Base-by-base conservation (phyloP, 2,113 vertebrate species). In the Silurus asotus region DNA sequence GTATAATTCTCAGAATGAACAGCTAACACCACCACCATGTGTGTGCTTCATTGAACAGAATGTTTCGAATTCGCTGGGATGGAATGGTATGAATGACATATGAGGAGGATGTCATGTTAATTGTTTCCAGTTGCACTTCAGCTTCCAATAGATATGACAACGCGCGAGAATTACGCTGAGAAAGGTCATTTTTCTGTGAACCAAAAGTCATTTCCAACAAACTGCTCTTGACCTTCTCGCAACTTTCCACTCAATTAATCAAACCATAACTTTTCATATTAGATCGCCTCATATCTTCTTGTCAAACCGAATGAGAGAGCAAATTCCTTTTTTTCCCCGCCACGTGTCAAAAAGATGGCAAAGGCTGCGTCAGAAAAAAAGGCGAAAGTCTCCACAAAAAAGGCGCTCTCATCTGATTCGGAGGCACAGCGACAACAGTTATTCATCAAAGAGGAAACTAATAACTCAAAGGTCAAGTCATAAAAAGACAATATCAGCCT, bases 391-490 rank as follows among this genome's bases (percentile, higher is more conserved):
- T 89, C 67, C 87, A 81, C 61, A 81, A 79, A 84, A 77, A 84
- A 88, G 45, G 74, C 83, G 90, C 93, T 92, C 93, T 91, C 90
- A 88, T 88, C 56, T 90, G 93, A 93, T 92, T 94, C 91, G 83
- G 91, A 90, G 93, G 89, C 91, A 93, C 91, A 20, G 61, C 82
- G 83, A 88, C 83, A 89, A 90, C 92, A 93, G 93, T 94, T 93
- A 94, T 95, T 94, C 92, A 94, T 95, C 93, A 95, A 93, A 94
- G 91, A 88, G 79, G 84, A 91, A 92, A 91, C 85, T 94, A 95
- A 94, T 90, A 93, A 88, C 87, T 96, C 92, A 96, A 96, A 95
- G 94, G 94, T 95, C 94, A 96, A 91, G 92, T 93, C 92, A 94
- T 95, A 95, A 95, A 94, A 93, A 92, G 83, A 94, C 94, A 95